Conservation (phyloP, 2,797 vertebrate genomes). For the Emys orbicularis region DNA sequence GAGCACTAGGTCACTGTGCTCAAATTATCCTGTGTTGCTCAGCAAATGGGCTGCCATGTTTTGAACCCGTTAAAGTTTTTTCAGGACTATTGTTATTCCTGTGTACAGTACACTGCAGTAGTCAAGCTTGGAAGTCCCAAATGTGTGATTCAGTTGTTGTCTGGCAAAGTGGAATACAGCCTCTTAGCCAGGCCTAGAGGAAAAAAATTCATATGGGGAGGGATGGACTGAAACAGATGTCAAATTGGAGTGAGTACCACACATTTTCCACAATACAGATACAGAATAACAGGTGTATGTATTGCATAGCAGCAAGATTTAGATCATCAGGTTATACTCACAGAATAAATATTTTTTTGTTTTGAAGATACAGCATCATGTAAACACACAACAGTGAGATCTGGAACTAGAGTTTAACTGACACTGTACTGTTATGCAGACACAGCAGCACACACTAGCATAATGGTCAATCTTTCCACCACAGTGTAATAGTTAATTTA, state of each 20-base stretch:
- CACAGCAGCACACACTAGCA: conserved; percentile 17
- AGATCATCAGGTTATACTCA: background rate
- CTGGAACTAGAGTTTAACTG: conserved; percentile 15
- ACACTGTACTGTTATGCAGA: conserved; percentile 37
- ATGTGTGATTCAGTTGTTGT: background rate
- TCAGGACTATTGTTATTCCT: background rate
- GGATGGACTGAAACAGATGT: background rate
- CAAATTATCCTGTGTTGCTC: background rate
- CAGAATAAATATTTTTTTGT: background rate
- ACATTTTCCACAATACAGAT: background rate
- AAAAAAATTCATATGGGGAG: background rate
- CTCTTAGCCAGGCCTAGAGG: background rate
- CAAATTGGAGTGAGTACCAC: background rate
- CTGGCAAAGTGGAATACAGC: background rate
- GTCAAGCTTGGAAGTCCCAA: background rate
- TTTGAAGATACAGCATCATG: background rate
- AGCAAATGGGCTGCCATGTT: background rate
- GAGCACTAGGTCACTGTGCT: background rate
- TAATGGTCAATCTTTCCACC: conserved; percentile 44
- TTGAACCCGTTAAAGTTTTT: background rate
- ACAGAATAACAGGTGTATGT: background rate
- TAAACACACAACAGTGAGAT: background rate
- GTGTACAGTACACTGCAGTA: rapidly evolving
- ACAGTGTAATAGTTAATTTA: conserved; percentile 30
- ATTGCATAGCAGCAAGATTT: background rate